Conservation (phyloP, 2,888 invertebrate species). For the Noctuana brunneofusca region DNA sequence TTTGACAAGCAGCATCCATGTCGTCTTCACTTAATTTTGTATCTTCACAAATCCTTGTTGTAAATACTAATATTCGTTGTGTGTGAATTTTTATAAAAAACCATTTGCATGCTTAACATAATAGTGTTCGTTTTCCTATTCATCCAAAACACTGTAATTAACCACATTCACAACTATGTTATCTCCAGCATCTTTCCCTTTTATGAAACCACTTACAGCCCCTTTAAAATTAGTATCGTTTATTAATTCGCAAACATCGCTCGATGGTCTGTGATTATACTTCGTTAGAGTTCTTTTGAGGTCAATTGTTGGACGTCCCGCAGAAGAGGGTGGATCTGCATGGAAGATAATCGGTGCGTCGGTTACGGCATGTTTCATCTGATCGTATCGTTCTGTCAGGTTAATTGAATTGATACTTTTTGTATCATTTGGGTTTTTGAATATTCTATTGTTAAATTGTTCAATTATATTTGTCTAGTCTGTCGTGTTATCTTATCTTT, state of each 20-base stretch:
- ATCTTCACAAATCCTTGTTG: not conserved
- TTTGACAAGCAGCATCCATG: not conserved
- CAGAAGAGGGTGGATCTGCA: slow-evolving; percentile 18
- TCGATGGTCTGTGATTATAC: slow-evolving; percentile 45
- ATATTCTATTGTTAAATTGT: not conserved
- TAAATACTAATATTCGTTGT: not conserved
- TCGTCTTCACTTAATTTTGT: not conserved
- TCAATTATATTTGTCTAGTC: not conserved
- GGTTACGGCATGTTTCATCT: slow-evolving; percentile 2
- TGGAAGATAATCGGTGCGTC: slow-evolving; percentile 21
- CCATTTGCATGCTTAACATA: not conserved
- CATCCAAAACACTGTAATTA: not conserved
- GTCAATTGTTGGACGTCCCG: slow-evolving; percentile 31
- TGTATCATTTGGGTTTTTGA: not conserved
- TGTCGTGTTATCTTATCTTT: not conserved
- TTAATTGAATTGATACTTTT: slow-evolving; percentile 16
- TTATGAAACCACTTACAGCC: slow-evolving; percentile 34
- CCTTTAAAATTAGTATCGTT: slow-evolving; percentile 45
- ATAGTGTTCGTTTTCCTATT: not conserved
- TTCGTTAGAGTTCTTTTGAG: slow-evolving; percentile 47
- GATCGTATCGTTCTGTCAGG: slow-evolving; percentile 16
- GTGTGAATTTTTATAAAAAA: not conserved
- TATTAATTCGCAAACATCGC: slow-evolving; percentile 43
- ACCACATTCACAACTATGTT: not conserved
- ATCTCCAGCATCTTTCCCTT: slow-evolving; percentile 12